Evolutionary conservation across 1,140 invertebrate genomes (phyloP), one percentile per base, ranked within the genome.

Genomic region (Propsilocerus akamusi): DNA sequence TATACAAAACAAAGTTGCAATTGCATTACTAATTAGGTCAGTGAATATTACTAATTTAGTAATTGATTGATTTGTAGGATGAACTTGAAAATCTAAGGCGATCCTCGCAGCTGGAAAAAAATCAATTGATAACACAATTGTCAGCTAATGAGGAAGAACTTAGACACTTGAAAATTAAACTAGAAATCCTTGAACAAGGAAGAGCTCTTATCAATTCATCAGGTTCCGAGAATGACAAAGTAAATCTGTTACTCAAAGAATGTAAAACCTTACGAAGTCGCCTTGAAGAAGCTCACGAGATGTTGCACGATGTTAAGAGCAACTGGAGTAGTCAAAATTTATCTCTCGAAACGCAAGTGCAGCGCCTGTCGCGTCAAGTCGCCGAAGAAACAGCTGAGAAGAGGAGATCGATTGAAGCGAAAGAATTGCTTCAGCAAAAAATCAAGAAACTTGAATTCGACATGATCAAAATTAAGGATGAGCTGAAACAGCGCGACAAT

Each of bases 281-380:
- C 54, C 63, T 91, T 20, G 82, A 88, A 54, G 88, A 93, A 59
- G 74, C 83, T 0, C 81, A 88, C 59, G 68, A 90, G 53, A 86
- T 90, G 62, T 61, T 93, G 1, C 79, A 83, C 0, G 85, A 91
- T 56, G 86, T 91, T 53, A 91, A 91, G 61, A 85, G 83, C 2
- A 85, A 83, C 0, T 91, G 86, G 88, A 89, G 85, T 57, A 79
- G 81, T 23, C 87, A 90, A 62, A 90, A 91, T 54, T 78, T 84
- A 5, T 78, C 82, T 5, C 61, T 91, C 10, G 87, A 91, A 63
- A 86, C 83, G 5, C 86, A 92, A 72, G 81, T 84, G 30, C 62
- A 80, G 49, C 73, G 83, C 37, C 61, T 86, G 25, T 84, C 82
- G 49, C 73, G 81, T 51, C 83, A 86, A 58, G 83, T 83, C 1